A percentile compares a stretch with the other conserved stretches of the same genome.
These are phyloP conservation scores for Chelon auratus DNA, from an alignment of 2,797 vertebrate species.

Conservation along the genomic window DNA sequence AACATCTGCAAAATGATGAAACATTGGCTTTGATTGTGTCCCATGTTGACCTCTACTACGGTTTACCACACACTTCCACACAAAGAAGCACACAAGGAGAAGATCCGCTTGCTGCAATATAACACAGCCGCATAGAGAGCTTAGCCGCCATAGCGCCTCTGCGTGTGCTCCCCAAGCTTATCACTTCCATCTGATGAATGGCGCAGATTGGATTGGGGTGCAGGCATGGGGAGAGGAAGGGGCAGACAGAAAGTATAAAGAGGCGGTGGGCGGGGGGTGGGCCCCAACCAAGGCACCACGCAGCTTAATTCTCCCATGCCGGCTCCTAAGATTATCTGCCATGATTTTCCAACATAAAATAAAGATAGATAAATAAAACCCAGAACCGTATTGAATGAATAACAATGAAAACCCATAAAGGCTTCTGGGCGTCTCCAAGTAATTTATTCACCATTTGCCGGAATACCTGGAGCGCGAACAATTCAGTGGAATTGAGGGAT, in stretches of 20 bases:
- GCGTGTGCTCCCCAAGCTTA: slow-evolving; percentile 81
- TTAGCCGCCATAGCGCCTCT: slow-evolving; percentile 66
- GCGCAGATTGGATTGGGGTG: slow-evolving; percentile 83
- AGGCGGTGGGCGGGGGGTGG: slow-evolving; percentile 45
- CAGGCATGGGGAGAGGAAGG: slow-evolving; percentile 62
- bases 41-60: slow-evolving; percentile 23
- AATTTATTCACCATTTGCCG: slow-evolving; percentile 79
- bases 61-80: slow-evolving; percentile 15
- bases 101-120: slow-evolving; percentile 46
- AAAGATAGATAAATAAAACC: slow-evolving; percentile 81
- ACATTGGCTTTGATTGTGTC: slow-evolving; percentile 7
- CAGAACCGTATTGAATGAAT: slow-evolving; percentile 74
- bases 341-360: slow-evolving; percentile 73
- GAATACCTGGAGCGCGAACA: slow-evolving; percentile 76
- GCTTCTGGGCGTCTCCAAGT: slow-evolving; percentile 68
- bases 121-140: slow-evolving; percentile 59
- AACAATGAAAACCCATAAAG: slow-evolving; percentile 76
- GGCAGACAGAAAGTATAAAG: slow-evolving; percentile 49
- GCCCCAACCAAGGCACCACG: slow-evolving; percentile 48
- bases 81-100: slow-evolving; percentile 25
- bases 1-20: too few species aligned
- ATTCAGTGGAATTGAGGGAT: slow-evolving; percentile 72
- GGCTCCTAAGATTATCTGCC: slow-evolving; percentile 79
- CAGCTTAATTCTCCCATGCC: slow-evolving; percentile 82
- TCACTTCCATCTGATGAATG: slow-evolving; percentile 85